Conservation (phyloP, 2,113 vertebrate genomes). For the Chaetodon trifascialis region DNA sequence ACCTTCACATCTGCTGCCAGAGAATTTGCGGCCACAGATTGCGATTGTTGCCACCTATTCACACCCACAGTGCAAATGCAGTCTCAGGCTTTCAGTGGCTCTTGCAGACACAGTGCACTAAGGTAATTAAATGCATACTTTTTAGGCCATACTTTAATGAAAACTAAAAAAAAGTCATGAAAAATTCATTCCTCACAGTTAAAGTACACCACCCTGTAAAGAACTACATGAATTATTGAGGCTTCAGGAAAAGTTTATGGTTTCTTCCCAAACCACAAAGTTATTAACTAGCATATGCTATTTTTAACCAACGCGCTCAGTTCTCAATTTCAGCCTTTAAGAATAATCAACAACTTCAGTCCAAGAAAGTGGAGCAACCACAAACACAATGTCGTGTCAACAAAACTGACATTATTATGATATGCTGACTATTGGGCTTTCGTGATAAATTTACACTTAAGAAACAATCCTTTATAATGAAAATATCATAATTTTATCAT, state of each 20-base stretch:
- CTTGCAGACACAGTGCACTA: background rate
- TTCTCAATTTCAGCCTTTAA: background rate
- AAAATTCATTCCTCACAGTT: slow-evolving; percentile 61
- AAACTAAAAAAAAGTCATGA: slow-evolving; percentile 46
- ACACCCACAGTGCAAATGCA: background rate
- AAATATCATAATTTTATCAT: background rate
- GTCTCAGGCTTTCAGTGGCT: background rate
- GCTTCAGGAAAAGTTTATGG: slow-evolving; percentile 58
- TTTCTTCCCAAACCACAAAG: slow-evolving; percentile 35
- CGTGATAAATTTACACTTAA: background rate
- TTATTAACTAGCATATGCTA: slow-evolving; percentile 11
- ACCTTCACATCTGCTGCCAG: slow-evolving; percentile 1
- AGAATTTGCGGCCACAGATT: background rate
- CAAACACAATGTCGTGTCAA: background rate
- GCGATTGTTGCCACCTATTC: background rate
- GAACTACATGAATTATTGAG: slow-evolving; percentile 66
- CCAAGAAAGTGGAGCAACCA: background rate
- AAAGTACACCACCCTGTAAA: slow-evolving; percentile 38
- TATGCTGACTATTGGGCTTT: background rate
- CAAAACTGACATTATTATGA: background rate
- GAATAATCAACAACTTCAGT: background rate
- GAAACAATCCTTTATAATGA: background rate
- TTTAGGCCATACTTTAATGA: slow-evolving; percentile 29
- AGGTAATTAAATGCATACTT: slow-evolving; percentile 15
- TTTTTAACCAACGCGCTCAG: background rate